Conservation (phyloP, 2,113 vertebrate species). For the Neolamprologus sp. region DNA sequence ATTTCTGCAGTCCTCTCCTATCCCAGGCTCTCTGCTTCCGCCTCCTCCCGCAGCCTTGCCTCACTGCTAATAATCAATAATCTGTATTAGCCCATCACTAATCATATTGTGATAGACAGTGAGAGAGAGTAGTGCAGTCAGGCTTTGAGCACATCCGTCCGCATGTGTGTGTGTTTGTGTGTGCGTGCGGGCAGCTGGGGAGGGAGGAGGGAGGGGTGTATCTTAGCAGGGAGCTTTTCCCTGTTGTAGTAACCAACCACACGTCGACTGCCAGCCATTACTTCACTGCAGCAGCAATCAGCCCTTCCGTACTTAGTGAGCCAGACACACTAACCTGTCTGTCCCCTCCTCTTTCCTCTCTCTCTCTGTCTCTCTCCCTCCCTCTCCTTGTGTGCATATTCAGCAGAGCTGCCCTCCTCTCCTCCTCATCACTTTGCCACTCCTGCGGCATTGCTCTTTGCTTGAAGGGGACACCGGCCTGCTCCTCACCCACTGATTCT, state of each 20-base stretch:
- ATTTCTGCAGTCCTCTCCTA: constrained; percentile 44
- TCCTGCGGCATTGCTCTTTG: constrained; percentile 59
- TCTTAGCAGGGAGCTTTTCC: constrained; percentile 53
- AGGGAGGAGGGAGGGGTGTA: constrained; percentile 48
- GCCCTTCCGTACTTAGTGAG: constrained; percentile 31
- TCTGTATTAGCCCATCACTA: constrained; percentile 45
- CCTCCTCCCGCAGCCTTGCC: constrained; percentile 26
- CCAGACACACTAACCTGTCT: constrained; percentile 61
- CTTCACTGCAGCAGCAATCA: constrained; percentile 69
- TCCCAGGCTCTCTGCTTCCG: constrained; percentile 25
- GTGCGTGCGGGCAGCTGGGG: neutral
- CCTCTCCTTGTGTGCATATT: constrained; percentile 17
- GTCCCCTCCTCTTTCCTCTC: constrained; percentile 56
- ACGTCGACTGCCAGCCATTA: constrained; percentile 54
- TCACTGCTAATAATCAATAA: constrained; percentile 53
- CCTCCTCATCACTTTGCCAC: constrained; percentile 56
- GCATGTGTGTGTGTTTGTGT: neutral
- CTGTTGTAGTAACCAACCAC: constrained; percentile 64
- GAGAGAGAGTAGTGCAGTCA: constrained; percentile 4
- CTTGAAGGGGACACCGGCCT: constrained; percentile 61
- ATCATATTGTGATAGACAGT: constrained; percentile 39
- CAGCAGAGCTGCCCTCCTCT: constrained; percentile 55
- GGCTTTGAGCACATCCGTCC: constrained; percentile 11
- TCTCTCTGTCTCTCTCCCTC: constrained; percentile 6
- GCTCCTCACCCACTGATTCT: constrained; percentile 72